Base-by-base conservation (phyloP, 2,797 vertebrate species). In the Dendrocincla fuliginosa region DNA sequence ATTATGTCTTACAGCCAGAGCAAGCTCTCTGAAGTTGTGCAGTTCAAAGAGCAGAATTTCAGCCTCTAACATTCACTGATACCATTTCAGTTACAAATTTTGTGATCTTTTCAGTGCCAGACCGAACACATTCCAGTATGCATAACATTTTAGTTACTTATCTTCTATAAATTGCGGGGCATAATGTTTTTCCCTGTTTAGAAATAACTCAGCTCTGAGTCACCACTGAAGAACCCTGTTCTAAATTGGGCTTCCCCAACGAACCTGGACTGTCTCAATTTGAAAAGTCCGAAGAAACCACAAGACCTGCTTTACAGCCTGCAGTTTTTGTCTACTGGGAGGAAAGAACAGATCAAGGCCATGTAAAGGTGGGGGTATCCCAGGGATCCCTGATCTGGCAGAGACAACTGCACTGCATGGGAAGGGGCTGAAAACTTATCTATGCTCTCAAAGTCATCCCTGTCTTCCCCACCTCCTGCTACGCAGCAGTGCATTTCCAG, bases 141-240 rank as follows among this genome's bases (percentile, higher is more conserved):
- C 61, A 28, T 86, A 88, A 89, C 47, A 71, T 88, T 95, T 94
- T 65, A 64, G 37, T 81, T 80, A 84, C 93, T 92, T 94, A 68
- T 77, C 81, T 93, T 89, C 84, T 65, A 19, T 37, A 73, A 95
- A 24, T 81, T 88, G 55, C 82, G 76, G 53, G 61, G n/a, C 68
- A 89, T 63, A 59, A 87, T 71, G 37, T 87, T 92, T 92, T 82
- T 91, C 82, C 79, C 52, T 93, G 77, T 83, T 94, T 74, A 89
- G 89, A 96, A 97, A 95, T 95, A 79, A 80, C 74, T 96, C 63
- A 61, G 57, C 46, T 81, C 61, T 88, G 92, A 95, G 55, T 92
- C 81, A 91, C 23, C 41, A 60, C 53, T 85, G 71, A 83, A 92
- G 93, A 83, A 11, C 63, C 41, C 71, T 84, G 30, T 67, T 89